Evolutionary conservation across 2,113 vertebrate genomes (phyloP), one percentile per base, ranked within the genome.

Genomic region (Cinclus mexicanus): DNA sequence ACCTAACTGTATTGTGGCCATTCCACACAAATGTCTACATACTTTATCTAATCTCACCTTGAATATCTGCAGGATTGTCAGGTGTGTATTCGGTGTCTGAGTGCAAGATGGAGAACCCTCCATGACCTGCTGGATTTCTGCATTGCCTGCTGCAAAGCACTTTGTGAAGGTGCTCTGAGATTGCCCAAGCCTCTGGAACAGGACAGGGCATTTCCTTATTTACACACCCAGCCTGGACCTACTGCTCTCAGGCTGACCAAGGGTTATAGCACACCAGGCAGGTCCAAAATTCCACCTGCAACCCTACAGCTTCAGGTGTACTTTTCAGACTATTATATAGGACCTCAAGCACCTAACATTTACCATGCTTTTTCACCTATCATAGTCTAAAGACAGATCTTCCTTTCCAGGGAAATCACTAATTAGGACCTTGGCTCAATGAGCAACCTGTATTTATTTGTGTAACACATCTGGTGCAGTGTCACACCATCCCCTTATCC

Each of bases 401-500:
- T 65, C 24, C 31, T 37, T 67, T 64, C 46, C 63, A 85, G 44
- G 14, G 31, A 89, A 53, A 82, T 42, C 24, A 57, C 14, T 23
- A 61, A 57, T 49, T 37, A 53, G 31, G 78, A 91, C 20, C 19
- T 31, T 12, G 57, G 53, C 31, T 64, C 74, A 91, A 56, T 24
- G n/a, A 56, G 26, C 24, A 94, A 74, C 6, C 25, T 3, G 0
- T 14, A 52, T 29, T 37, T 37, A 50, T 11, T 25, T n/a, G 31
- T 12, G 4, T 33, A 84, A 63, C 1, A 1, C 1, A 0, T 8
- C 57, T 22, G 7, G 16, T 49, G 29, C 18, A 29, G 33, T 4
- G 20, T 53, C 37, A 52, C 25, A 41, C 17, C 61, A 56, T 4
- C 17, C 13, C 14, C 44, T 72, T 41, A 11, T 11, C 55, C 63